Percentiles rank a stretch among this genome's conserved stretches.
phyloP scores from a whole-genome alignment of 2,888 invertebrate species.

The Oeneis ivallda region DNA sequence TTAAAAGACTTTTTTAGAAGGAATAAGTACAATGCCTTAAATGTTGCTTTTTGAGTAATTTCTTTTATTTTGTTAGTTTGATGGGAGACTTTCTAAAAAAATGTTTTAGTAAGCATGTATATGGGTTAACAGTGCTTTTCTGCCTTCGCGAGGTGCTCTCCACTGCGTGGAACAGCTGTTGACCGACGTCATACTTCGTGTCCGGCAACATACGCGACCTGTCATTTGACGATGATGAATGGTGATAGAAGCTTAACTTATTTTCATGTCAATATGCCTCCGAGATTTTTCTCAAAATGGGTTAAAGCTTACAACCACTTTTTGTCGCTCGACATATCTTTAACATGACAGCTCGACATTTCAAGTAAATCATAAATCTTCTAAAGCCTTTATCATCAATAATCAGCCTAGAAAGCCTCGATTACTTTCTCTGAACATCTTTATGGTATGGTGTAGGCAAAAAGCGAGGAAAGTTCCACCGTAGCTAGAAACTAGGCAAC shows the following conservation, averaged over 20 bases:
- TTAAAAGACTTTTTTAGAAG: no score
- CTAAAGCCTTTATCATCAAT: slow-evolving; percentile 16
- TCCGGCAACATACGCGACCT: not conserved
- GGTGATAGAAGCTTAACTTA: not conserved
- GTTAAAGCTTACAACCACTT: not conserved
- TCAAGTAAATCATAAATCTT: slow-evolving; percentile 17
- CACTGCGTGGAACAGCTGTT: not conserved
- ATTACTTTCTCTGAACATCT: slow-evolving; percentile 41
- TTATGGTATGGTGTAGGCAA: slow-evolving; percentile 38
- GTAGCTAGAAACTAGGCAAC: slow-evolving; percentile 39
- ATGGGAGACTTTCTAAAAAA: no score
- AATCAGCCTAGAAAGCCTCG: slow-evolving; percentile 32
- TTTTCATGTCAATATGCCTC: not conserved
- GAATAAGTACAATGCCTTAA: no score
- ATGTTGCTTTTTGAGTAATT: no score
- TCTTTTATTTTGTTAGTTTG: no score
- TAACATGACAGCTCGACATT: not conserved
- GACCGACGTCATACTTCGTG: not conserved
- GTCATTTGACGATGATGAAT: not conserved
- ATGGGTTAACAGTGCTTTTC: not conserved
- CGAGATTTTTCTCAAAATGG: not conserved
- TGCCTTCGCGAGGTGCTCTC: not conserved
- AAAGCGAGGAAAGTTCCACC: slow-evolving; percentile 40
- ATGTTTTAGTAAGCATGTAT: no score
- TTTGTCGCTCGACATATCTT: not conserved